phyloP scores from a whole-genome alignment of 1,140 invertebrate species.

The Zeugodacus cucurbitae region DNA sequence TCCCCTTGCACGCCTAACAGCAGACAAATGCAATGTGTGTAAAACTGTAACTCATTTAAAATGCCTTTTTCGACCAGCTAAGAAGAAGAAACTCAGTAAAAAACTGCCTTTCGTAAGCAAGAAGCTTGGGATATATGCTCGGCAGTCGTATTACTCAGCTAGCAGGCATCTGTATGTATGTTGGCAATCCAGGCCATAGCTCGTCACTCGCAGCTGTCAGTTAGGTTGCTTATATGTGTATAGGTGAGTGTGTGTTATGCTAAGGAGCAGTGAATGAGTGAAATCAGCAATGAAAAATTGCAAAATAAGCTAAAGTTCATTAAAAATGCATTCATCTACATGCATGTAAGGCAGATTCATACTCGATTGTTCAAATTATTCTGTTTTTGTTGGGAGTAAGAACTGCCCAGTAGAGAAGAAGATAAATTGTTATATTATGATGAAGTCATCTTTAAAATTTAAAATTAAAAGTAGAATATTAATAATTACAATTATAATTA shows the following conservation, averaged over 20 bases:
- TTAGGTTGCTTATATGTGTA: neutral
- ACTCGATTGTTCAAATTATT: too few species aligned
- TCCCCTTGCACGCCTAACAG: neutral
- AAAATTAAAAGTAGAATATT: too few species aligned
- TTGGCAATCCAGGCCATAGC: neutral
- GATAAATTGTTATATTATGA: too few species aligned
- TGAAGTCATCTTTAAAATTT: too few species aligned
- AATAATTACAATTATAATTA: too few species aligned
- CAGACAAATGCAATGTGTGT: too few species aligned
- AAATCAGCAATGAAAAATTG: constrained; percentile 31
- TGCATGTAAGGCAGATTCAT: neutral
- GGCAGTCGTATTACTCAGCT: neutral
- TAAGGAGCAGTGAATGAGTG: neutral
- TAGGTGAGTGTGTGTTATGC: neutral
- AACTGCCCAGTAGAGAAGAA: neutral
- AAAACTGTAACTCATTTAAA: constrained; percentile 30
- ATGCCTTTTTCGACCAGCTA: neutral
- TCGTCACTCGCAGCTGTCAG: constrained; percentile 28
- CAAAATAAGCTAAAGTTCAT: constrained; percentile 37
- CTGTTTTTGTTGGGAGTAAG: too few species aligned
- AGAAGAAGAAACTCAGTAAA: neutral
- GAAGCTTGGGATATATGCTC: too few species aligned
- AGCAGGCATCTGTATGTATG: neutral
- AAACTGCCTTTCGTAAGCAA: neutral
- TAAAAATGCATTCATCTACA: constrained; percentile 38